Base-by-base conservation (phyloP, 2,888 invertebrate species). In the Xylocampa areola region DNA sequence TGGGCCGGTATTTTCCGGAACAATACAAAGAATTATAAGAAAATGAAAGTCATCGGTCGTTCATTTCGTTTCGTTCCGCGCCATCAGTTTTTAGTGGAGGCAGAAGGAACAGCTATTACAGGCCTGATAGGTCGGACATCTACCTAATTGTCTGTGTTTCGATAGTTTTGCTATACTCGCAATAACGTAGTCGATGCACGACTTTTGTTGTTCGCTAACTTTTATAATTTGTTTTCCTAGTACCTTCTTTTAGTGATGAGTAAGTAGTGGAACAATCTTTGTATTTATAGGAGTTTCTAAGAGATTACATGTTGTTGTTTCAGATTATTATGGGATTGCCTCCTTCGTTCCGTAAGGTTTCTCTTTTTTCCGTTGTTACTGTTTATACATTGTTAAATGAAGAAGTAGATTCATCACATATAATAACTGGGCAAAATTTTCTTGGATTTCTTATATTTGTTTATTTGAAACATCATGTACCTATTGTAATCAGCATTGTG, bases 11-110 rank as follows among this genome's bases (percentile, higher is more conserved):
- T 84, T 88, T 86, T 82, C 78, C 78, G 79, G 76, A 82, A 82
- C 84, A 86, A 85, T 84, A 87, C 81, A 81, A 88, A 85, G 85
- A 87, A 88, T 88, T 84, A 86, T 80, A 82, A 82, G 84, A 88
- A 90, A 90, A 77, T 81, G 87, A 91, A 86, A 92, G 90, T 92
- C 91, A 91, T 91, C 79, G 85, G 82, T 82, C 86, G 90, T 88
- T 91, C 89, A 92, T 92, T 91, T 90, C 82, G 83, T 77, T 84
- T 72, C 77, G 85, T 88, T 90, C 86, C 87, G 82, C 84, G 75
- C 83, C 88, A 90, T 92, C 88, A 82, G 87, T 81, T 87, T 86
- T 86, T 83, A 84, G 86, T 82, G 84, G 75, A 79, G 79, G 81
- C 77, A 79, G 81, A 82, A 81, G 77, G 82, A 81, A 72, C 68